Evolutionary conservation across 2,888 invertebrate genomes (phyloP).

Genomic region (Schizaphis graminum): DNA sequence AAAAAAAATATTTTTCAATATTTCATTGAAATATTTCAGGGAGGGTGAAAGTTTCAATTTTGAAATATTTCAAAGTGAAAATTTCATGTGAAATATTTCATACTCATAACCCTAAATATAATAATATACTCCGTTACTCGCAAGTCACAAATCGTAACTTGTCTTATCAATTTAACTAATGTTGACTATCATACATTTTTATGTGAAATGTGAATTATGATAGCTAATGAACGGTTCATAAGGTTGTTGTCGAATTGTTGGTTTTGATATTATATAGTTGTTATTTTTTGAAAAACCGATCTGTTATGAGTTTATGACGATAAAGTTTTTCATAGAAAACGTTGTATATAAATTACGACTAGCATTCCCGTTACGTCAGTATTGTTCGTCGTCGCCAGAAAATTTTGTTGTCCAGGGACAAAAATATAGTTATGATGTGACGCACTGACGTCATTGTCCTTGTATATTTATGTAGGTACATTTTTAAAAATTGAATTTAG

Average conservation of each 20-base stretch:
- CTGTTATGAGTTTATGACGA: background rate
- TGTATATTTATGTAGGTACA: background rate
- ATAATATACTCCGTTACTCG: background rate
- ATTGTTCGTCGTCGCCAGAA: background rate
- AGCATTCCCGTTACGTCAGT: background rate
- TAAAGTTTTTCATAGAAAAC: background rate
- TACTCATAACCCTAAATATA: no score
- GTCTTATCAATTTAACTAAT: background rate
- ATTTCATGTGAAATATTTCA: no score
- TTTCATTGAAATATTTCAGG: no score
- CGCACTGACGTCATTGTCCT: background rate
- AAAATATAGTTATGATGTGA: background rate
- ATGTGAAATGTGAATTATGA: background rate
- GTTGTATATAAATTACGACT: background rate
- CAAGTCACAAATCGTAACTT: background rate
- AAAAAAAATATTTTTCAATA: no score
- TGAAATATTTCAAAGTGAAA: no score
- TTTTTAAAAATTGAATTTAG: slow-evolving; percentile 10
- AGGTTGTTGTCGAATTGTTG: background rate
- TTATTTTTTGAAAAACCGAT: background rate
- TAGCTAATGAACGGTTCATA: background rate
- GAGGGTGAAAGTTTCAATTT: no score
- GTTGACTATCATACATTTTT: background rate
- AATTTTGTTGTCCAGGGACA: background rate
- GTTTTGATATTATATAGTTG: background rate